These are phyloP conservation scores for Scyliorhinus canicula DNA, from an alignment of 2,797 vertebrate genomes.

Conservation along the genomic window DNA sequence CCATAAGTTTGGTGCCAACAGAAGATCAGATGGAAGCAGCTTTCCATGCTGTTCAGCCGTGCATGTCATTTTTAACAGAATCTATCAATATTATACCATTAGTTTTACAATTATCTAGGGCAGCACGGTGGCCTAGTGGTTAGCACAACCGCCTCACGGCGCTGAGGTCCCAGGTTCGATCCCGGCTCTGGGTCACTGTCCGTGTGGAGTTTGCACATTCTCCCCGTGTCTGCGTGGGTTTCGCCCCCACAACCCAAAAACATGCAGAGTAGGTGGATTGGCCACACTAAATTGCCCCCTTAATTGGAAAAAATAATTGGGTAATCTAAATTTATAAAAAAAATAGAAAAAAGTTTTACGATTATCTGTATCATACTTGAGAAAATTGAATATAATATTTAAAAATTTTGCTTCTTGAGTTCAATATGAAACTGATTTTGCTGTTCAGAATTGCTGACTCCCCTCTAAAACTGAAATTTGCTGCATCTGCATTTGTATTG, in stretches of 20 bases:
- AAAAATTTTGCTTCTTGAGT: background rate
- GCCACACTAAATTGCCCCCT: no score
- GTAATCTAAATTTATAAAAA: no score
- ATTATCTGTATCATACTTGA: background rate
- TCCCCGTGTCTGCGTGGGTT: no score
- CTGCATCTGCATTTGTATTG: background rate
- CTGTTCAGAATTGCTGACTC: background rate
- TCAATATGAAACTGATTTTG: background rate
- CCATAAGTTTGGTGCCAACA: background rate
- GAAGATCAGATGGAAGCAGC: background rate
- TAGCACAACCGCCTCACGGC: no score
- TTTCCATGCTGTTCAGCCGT: background rate
- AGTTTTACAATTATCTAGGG: background rate
- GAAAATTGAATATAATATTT: background rate
- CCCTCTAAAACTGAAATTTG: background rate
- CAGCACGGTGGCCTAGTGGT: no score
- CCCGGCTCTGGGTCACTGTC: no score
- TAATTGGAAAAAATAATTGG: no score
- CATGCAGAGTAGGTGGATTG: no score
- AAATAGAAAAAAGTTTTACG: no score
- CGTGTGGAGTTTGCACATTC: no score
- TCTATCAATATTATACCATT: background rate
- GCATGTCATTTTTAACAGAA: background rate
- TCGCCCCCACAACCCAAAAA: no score
- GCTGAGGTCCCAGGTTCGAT: no score